phyloP scores from a whole-genome alignment of 2,888 invertebrate genomes.

The Dinocampus coccinellae region DNA sequence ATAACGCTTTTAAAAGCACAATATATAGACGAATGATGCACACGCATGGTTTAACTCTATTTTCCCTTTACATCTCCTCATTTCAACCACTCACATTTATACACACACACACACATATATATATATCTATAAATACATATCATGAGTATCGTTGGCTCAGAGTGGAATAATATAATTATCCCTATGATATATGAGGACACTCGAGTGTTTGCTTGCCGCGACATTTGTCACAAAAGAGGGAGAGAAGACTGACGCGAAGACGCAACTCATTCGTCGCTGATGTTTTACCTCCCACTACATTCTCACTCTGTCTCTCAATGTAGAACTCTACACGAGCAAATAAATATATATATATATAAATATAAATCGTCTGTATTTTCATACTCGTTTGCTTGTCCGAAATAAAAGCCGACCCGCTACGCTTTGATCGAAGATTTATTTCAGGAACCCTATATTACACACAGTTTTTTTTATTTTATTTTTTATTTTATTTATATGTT shows the following conservation, averaged over 20 bases:
- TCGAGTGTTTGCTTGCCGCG: conserved; percentile 54
- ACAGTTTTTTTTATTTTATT: too few species aligned
- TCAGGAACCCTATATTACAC: conserved; percentile 37
- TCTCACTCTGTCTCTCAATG: too few species aligned
- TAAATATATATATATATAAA: neutral
- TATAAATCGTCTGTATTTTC: conserved; percentile 8
- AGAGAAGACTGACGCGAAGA: conserved; percentile 48
- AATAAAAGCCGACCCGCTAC: conserved; percentile 17
- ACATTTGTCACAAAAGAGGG: conserved; percentile 56
- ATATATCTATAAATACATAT: conserved; percentile 53
- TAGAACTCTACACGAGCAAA: neutral
- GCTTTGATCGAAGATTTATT: conserved; percentile 48
- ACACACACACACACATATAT: conserved; percentile 2
- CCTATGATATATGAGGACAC: conserved; percentile 61
- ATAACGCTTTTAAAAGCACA: too few species aligned
- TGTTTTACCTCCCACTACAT: conserved; percentile 38
- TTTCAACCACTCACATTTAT: neutral
- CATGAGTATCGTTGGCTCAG: conserved; percentile 35
- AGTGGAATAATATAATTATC: conserved; percentile 66
- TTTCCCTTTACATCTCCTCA: neutral
- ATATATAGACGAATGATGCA: conserved; percentile 22
- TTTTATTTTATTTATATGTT: too few species aligned
- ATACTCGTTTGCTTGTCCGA: conserved; percentile 32
- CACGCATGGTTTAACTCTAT: neutral
- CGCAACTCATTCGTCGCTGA: conserved; percentile 50